A percentile compares a stretch with the other conserved stretches of the same genome.
These are phyloP conservation scores for Euclidia mi DNA, from an alignment of 2,888 invertebrate species.

Conservation along the genomic window DNA sequence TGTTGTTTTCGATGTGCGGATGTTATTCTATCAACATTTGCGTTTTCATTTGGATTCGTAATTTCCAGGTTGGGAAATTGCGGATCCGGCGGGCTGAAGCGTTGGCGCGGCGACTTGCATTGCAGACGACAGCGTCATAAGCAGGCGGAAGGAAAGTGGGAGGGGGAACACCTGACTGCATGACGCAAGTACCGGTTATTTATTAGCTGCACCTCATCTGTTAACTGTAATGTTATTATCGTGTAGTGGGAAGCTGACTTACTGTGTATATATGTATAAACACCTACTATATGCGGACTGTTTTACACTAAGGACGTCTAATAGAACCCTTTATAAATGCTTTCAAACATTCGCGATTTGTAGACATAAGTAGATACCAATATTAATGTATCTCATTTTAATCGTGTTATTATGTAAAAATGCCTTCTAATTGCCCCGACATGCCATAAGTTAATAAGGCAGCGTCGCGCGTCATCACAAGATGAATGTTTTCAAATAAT, in stretches of 20 bases:
- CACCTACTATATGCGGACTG: too few species aligned
- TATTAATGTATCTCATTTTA: too few species aligned
- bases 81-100: slow-evolving; percentile 55
- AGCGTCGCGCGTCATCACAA: too few species aligned
- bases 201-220: slow-evolving; percentile 48
- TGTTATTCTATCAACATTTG: slow-evolving; percentile 63
- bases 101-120: slow-evolving; percentile 23
- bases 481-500: too few species aligned
- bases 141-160: slow-evolving; percentile 13
- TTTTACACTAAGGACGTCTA: too few species aligned
- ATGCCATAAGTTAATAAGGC: too few species aligned
- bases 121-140: slow-evolving; percentile 40
- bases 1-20: slow-evolving; percentile 60
- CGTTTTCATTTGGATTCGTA: slow-evolving; percentile 77
- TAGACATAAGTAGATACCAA: too few species aligned
- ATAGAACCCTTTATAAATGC: too few species aligned
- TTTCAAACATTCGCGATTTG: too few species aligned
- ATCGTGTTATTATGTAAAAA: too few species aligned
- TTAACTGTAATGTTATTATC: slow-evolving; percentile 27
- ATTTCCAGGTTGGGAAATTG: slow-evolving; percentile 84
- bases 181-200: slow-evolving; percentile 43
- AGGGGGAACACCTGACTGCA: slow-evolving; percentile 22
- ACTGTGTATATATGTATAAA: too few species aligned
- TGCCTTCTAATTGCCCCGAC: too few species aligned
- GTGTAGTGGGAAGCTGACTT: background rate